Conservation (phyloP, 2,888 invertebrate species). For the Cantharis nigra region DNA sequence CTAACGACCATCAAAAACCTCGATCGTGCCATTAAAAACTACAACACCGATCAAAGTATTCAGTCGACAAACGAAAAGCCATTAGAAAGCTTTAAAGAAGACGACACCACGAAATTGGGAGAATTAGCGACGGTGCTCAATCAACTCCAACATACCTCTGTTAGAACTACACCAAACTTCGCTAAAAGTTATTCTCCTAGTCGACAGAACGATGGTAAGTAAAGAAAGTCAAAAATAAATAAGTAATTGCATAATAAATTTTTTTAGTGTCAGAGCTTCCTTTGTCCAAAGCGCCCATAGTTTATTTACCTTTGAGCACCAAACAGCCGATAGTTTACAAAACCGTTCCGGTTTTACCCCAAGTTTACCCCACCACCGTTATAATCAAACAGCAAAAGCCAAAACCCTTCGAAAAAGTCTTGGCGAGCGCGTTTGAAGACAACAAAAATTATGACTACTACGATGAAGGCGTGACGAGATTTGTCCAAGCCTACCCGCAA, state of each 20-base stretch:
- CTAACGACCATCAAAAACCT: slow-evolving; percentile 29
- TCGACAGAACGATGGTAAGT: not conserved
- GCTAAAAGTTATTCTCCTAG: not conserved
- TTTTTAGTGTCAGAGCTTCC: not conserved
- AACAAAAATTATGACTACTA: slow-evolving; percentile 66
- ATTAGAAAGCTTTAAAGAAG: slow-evolving; percentile 34
- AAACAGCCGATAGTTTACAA: not conserved
- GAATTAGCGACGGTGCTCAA: slow-evolving; percentile 46
- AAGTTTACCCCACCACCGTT: slow-evolving; percentile 11
- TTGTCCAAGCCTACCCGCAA: slow-evolving; percentile 59
- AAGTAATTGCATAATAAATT: not conserved
- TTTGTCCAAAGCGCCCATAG: not conserved
- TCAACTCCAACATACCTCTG: slow-evolving; percentile 45
- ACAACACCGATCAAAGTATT: slow-evolving; percentile 40
- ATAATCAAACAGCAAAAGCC: slow-evolving; percentile 14
- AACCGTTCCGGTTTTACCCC: not conserved
- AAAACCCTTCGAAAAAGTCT: slow-evolving; percentile 14
- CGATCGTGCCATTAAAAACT: slow-evolving; percentile 40
- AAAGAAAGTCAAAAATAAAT: not conserved
- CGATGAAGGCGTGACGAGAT: slow-evolving; percentile 65
- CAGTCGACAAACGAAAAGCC: slow-evolving; percentile 46
- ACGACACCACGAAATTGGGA: slow-evolving; percentile 40
- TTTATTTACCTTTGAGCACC: not conserved
- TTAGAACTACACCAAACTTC: not conserved
- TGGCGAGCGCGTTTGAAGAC: slow-evolving; percentile 36